Conservation (phyloP, 2,797 vertebrate genomes). For the Micropoecilia bifurca region DNA sequence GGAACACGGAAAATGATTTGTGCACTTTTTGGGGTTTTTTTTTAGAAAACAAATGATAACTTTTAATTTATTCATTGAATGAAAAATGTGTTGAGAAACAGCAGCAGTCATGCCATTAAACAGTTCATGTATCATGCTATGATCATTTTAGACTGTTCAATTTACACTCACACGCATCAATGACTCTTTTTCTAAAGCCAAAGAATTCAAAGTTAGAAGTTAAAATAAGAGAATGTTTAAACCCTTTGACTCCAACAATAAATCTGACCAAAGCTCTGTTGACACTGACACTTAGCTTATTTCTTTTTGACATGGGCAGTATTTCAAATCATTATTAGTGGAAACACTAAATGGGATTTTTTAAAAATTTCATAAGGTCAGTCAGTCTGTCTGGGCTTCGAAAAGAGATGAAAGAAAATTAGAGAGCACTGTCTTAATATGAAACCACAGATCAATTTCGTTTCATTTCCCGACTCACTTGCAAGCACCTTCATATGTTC, state of each 20-base stretch:
- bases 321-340: conserved; percentile 32
- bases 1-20: conserved; percentile 8
- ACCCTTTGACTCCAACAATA: not conserved
- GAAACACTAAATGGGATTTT: conserved; percentile 59
- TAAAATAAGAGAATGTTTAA: conserved; percentile 33
- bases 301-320: conserved; percentile 49
- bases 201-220: conserved; percentile 21
- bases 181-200: conserved; percentile 13
- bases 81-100: conserved; percentile 7
- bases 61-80: conserved; percentile 9
- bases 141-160: conserved; percentile 22
- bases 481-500: conserved; percentile 47
- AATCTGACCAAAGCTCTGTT: not conserved
- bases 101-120: conserved; percentile 7
- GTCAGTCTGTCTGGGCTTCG: conserved; percentile 36
- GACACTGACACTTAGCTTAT: conserved; percentile 40
- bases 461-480: not conserved
- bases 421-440: not conserved
- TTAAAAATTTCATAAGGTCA: conserved; percentile 53
- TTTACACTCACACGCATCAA: conserved; percentile 43
- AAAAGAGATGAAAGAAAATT: conserved; percentile 27
- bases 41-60: conserved; percentile 16
- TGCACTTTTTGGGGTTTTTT: not conserved
- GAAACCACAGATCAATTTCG: not conserved
- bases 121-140: conserved; percentile 9